Evolutionary conservation across 92 coral and sea anemone genomes (phyloP).

Genomic region (Metridium senile): DNA sequence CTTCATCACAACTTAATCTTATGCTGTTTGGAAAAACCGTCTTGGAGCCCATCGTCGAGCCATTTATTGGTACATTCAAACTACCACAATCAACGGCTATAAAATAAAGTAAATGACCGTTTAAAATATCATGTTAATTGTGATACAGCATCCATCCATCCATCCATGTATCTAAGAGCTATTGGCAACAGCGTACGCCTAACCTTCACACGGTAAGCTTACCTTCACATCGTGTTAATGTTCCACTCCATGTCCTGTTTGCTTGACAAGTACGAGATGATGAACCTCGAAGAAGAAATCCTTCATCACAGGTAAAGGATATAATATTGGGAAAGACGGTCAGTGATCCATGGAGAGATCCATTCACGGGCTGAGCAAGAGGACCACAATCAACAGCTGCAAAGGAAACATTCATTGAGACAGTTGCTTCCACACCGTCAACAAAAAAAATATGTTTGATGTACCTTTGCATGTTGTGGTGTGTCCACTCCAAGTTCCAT

Average conservation of each 20-base stretch:
- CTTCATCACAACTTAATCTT: slow-evolving; percentile 39
- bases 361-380: slow-evolving; percentile 21
- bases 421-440: too few species aligned
- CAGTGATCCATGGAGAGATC: slow-evolving; percentile 35
- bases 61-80: slow-evolving; percentile 37
- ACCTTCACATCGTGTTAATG: slow-evolving; percentile 36
- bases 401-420: too few species aligned
- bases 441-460: too few species aligned
- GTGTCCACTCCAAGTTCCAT: too few species aligned
- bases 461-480: too few species aligned
- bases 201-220: too few species aligned
- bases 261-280: slow-evolving; percentile 33
- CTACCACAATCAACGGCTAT: slow-evolving; percentile 58
- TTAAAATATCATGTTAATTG: too few species aligned
- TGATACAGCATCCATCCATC: too few species aligned
- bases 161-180: not conserved
- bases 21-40: slow-evolving; percentile 43
- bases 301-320: slow-evolving; percentile 51
- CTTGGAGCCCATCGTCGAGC: slow-evolving; percentile 25
- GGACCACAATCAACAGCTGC: too few species aligned
- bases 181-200: not conserved
- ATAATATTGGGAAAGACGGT: slow-evolving; percentile 57
- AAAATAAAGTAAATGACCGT: slow-evolving; percentile 7
- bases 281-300: slow-evolving; percentile 57
- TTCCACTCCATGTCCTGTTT: slow-evolving; percentile 56